Percentiles rank a stretch among this genome's conserved stretches.
Evolutionary conservation across 1,140 invertebrate genomes (phyloP).

Genomic region (Dreissena rostriformis): DNA sequence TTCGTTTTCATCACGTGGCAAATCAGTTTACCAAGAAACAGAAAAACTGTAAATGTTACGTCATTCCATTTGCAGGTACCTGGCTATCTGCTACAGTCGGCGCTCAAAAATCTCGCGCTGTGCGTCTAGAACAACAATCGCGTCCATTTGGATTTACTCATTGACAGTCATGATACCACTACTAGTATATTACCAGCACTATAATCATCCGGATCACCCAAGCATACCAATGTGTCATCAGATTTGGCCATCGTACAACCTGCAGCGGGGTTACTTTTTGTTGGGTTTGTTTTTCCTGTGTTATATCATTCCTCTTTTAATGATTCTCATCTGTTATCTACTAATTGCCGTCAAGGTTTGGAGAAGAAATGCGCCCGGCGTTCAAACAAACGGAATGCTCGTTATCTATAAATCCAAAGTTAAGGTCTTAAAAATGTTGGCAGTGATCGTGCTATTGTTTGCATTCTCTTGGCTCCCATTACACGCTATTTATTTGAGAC

Average conservation of each 20-base stretch:
- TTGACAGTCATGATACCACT: slow-evolving; percentile 92
- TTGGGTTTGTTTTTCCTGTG: slow-evolving; percentile 94
- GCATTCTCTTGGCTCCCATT: slow-evolving; percentile 96
- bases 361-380: slow-evolving; percentile 90
- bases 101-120: slow-evolving; percentile 95
- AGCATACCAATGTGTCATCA: slow-evolving; percentile 65
- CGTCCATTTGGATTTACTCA: slow-evolving; percentile 95
- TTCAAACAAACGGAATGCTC: slow-evolving; percentile 63
- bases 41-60: no score
- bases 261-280: slow-evolving; percentile 92
- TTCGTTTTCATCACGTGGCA: no score
- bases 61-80: slow-evolving; percentile 86
- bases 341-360: slow-evolving; percentile 96
- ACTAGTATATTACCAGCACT: slow-evolving; percentile 91
- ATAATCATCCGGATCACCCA: slow-evolving; percentile 33
- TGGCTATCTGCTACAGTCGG: slow-evolving; percentile 96
- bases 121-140: slow-evolving; percentile 92
- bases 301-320: slow-evolving; percentile 94
- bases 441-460: slow-evolving; percentile 96
- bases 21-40: no score
- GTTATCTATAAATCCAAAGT: slow-evolving; percentile 77
- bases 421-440: slow-evolving; percentile 95
- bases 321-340: slow-evolving; percentile 95
- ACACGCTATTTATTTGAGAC: slow-evolving; percentile 83
- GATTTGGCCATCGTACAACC: slow-evolving; percentile 82